Base-by-base conservation (phyloP, 2,113 vertebrate species). In the Morone saxatilis region DNA sequence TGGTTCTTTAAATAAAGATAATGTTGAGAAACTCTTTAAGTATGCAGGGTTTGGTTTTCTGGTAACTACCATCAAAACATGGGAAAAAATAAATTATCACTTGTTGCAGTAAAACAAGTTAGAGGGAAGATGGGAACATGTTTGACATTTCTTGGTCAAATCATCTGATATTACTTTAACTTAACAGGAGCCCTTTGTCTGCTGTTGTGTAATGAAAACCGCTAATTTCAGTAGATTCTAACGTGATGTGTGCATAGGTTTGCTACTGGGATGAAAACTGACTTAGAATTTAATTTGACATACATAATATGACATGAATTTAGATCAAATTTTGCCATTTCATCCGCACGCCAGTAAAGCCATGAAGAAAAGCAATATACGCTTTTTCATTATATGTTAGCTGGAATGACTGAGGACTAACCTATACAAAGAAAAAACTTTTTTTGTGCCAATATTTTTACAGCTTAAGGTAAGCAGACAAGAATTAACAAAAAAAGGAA, bases 31-130 rank as follows among this genome's bases (percentile, higher is more conserved):
- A 51, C 45, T 38, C 54, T 62, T 70, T 2, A 71, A 71, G 50
- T 47, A 83, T 84, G 83, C 77, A 84, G 59, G 73, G 59, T 88
- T 86, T 81, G 79, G 87, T 74, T 86, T 90, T 81, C 71, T 85
- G 40, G n/a, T 80, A 50, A 70, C 13, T 54, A 41, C 50, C 72
- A 53, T 69, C 16, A 84, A 88, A 83, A 72, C 50, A 59, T 38
- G 25, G 51, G 45, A 60, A 47, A 60, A 59, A 71, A 76, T 70
- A 70, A 85, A 85, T 77, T 6, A 77, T 48, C 6, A 11, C 69
- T 68, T 68, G 71, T 57, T 78, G 50, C 65, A 53, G 68, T 76
- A 7, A 86, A 70, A 83, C 78, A 60, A 80, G 43, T 77, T n/a
- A 84, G 60, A 66, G 78, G 63, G 70, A 72, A 47, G 36, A 77